Conservation (phyloP, 2,113 vertebrate genomes). For the Telmatochromis sp. region DNA sequence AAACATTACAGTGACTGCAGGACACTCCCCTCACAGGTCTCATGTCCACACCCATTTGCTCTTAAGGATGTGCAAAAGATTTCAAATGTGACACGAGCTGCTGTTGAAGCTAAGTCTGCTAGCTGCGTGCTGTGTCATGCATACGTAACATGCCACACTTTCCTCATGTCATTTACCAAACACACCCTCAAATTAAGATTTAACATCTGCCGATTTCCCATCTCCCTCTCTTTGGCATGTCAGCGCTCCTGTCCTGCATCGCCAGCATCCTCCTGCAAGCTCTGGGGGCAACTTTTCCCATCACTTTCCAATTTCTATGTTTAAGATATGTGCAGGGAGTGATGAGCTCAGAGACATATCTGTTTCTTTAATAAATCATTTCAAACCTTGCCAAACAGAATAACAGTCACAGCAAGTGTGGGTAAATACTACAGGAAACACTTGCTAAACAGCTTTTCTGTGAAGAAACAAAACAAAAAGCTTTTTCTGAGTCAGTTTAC, state of each 20-base stretch:
- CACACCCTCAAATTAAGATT: background rate
- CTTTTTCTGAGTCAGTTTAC: background rate
- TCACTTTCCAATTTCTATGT: background rate
- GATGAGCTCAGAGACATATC: background rate
- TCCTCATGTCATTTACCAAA: background rate
- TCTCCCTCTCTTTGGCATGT: background rate
- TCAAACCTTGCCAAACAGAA: background rate
- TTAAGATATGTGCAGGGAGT: background rate
- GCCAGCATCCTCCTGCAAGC: background rate
- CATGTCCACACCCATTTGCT: background rate
- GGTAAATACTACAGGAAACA: background rate
- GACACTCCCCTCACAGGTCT: background rate
- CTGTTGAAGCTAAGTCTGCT: background rate
- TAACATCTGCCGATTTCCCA: background rate
- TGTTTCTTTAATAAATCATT: background rate
- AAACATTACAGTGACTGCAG: background rate
- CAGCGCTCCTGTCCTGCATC: background rate
- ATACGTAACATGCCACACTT: background rate
- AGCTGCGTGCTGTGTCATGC: background rate
- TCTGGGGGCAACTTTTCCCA: background rate
- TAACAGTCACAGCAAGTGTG: background rate
- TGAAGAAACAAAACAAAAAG: background rate
- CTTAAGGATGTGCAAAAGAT: background rate
- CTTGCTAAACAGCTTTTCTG: background rate
- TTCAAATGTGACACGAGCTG: background rate